phyloP scores from a whole-genome alignment of 2,797 vertebrate genomes.

The Gallinago solitaria region DNA sequence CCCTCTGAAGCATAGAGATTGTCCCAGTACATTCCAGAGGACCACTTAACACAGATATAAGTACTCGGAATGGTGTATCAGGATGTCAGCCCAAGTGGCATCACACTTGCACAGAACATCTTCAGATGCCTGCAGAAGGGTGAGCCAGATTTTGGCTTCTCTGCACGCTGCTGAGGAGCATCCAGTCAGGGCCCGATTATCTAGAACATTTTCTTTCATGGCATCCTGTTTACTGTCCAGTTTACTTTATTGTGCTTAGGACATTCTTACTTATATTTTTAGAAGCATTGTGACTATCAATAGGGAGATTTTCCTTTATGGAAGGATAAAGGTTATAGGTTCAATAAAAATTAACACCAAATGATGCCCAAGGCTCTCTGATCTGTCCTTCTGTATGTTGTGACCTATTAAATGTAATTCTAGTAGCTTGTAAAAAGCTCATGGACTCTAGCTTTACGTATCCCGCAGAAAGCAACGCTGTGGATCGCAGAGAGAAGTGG shows the following conservation, averaged over 20 bases:
- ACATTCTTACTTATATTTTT: neutral
- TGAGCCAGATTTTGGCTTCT: fast-evolving
- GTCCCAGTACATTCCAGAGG: neutral
- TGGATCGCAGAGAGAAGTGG: neutral
- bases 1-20: neutral
- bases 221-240: neutral
- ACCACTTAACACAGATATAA: neutral
- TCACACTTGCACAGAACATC: neutral
- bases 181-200: neutral
- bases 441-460: neutral
- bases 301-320: neutral
- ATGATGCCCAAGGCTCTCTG: neutral
- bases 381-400: neutral
- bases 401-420: neutral
- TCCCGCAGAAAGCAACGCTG: neutral
- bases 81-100: neutral
- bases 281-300: neutral
- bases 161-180: neutral
- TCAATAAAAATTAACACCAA: neutral
- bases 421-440: neutral
- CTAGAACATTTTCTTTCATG: neutral
- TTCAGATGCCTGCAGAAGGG: neutral
- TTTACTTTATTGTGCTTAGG: neutral
- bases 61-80: fast-evolving
- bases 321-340: neutral